Evolutionary conservation across 2,113 vertebrate genomes (phyloP).

Genomic region (Dermatemys mawii): DNA sequence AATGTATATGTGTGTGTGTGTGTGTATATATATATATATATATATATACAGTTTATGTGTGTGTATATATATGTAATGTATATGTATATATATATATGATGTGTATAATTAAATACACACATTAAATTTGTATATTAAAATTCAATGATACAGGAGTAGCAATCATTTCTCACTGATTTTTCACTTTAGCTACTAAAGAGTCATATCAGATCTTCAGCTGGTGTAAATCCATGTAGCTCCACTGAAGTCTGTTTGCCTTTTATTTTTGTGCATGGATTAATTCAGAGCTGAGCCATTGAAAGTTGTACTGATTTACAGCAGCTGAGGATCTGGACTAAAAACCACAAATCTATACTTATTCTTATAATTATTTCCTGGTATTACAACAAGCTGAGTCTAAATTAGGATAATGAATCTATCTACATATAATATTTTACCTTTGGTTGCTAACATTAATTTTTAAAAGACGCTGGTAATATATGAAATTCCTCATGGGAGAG

Average conservation of each 20-base stretch:
- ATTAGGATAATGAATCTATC: neutral
- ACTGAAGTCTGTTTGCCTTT: neutral
- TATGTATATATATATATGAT: neutral
- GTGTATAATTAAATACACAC: neutral
- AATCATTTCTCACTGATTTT: constrained; percentile 10
- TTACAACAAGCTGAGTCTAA: constrained; percentile 1
- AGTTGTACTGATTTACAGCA: neutral
- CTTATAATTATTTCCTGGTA: neutral
- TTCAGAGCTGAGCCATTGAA: constrained; percentile 10
- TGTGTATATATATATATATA: neutral
- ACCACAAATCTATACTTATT: neutral
- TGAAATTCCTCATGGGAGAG: constrained; percentile 25
- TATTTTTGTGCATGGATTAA: neutral
- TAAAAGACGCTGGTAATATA: constrained; percentile 22
- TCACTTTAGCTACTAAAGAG: neutral
- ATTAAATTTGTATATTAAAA: neutral
- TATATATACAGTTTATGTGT: neutral
- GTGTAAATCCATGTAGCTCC: neutral
- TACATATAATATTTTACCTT: neutral
- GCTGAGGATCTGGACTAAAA: neutral
- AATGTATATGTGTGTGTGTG: neutral
- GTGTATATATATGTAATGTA: neutral
- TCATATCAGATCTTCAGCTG: constrained; percentile 10
- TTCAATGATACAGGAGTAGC: neutral
- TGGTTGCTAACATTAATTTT: neutral